These are phyloP conservation scores for Epicampocera succincta DNA, from an alignment of 2,888 invertebrate genomes.

Conservation along the genomic window DNA sequence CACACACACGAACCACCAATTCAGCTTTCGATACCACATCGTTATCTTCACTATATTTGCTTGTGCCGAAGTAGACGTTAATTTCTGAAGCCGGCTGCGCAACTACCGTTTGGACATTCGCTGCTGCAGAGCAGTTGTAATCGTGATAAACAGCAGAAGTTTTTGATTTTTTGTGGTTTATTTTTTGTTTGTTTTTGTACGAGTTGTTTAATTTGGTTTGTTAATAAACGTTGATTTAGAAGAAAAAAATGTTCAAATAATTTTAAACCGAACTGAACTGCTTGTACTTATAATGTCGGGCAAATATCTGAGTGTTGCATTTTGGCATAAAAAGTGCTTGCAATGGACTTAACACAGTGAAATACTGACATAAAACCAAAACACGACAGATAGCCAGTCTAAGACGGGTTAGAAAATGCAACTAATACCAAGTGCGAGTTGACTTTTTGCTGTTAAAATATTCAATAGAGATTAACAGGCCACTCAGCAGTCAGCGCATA, in stretches of 20 bases:
- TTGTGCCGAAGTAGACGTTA: neutral
- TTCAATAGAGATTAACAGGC: too few species aligned
- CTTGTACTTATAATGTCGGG: too few species aligned
- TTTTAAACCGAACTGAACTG: too few species aligned
- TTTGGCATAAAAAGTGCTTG: conserved; percentile 1
- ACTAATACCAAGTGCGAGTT: too few species aligned
- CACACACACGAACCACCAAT: too few species aligned
- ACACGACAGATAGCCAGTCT: too few species aligned
- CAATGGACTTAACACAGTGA: too few species aligned
- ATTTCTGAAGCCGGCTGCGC: conserved; percentile 5
- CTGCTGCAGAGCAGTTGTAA: conserved; percentile 1
- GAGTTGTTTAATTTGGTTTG: neutral
- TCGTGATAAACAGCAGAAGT: neutral
- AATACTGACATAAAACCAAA: too few species aligned
- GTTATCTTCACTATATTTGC: neutral
- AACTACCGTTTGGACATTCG: conserved; percentile 1
- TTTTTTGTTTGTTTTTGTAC: conserved; percentile 1
- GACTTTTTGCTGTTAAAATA: too few species aligned
- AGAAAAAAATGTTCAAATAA: too few species aligned
- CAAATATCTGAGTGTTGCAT: neutral
- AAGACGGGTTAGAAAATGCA: too few species aligned
- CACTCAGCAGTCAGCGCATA: too few species aligned
- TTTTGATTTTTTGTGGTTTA: neutral
- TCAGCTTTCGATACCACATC: neutral
- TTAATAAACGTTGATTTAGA: neutral